Base-by-base conservation (phyloP, 1,140 invertebrate species). In the Cherax quadricarinatus region DNA sequence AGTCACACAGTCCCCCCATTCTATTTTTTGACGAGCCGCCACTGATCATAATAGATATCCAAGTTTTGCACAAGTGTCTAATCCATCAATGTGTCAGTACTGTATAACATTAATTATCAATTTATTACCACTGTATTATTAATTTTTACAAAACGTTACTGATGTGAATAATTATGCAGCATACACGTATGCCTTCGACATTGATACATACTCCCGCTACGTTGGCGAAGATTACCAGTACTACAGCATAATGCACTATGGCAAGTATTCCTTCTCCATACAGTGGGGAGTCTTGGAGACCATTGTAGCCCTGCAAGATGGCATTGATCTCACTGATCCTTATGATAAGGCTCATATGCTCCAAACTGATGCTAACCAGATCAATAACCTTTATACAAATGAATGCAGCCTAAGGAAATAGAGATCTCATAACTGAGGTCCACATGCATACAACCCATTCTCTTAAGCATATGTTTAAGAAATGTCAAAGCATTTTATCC, bases 231-330 rank as follows among this genome's bases (percentile, higher is more conserved):
- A 49, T 48, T 89, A 89, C 81, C 48, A 89, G 53, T 89, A 89
- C 88, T 51, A 53, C 88, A 89, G 88, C 88, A 89, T 89, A 60
- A 89, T 89, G 88, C 88, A 89, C 88, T 89, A 89, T 60, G 88
- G 88, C 80, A 89, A 41, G 57, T 89, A 75, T 62, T 79, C 88
- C 80, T 89, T 89, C 48, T 89, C 88, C 88, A 83, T 49, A 30
- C 30, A 89, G 16, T 89, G 88, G 88, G 88, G 88, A 24, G 88
- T 89, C 12, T 6, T 24, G 14, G 24, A 62, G 30, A 89, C 88
- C 88, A 89, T 89, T 79, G 80, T 89, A 7, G 79, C 81, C 41
- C 81, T 79, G 24, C 53, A 89, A 7, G 41, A 79, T 30, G 41
- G 66, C 62, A 79, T 79, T 12, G 73, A 53, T 7, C 60, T 82